Conservation (phyloP, 2,797 vertebrate species). For the Mastacembelus armatus region DNA sequence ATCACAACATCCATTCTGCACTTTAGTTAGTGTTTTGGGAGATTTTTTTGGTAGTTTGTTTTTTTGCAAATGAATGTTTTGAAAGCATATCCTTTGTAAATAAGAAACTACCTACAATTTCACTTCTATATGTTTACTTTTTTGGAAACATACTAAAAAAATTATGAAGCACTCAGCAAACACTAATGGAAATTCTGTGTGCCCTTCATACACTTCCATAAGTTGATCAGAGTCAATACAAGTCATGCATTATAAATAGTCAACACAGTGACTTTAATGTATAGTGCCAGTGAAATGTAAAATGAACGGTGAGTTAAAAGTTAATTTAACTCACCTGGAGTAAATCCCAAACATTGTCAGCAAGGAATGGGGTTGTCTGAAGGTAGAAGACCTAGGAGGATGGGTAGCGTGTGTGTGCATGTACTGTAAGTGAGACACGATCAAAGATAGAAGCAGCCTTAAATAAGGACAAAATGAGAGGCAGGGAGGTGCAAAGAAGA, state of each 20-base stretch:
- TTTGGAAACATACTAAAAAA: no score
- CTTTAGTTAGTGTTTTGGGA: not conserved
- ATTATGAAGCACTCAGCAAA: slow-evolving; percentile 32
- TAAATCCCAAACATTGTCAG: slow-evolving; percentile 72
- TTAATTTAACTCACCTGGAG: no score
- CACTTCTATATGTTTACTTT: slow-evolving; percentile 5
- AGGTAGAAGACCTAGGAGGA: slow-evolving; percentile 56
- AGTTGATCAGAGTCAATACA: slow-evolving; percentile 39
- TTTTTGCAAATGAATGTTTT: not conserved
- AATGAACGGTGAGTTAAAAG: slow-evolving; percentile 10
- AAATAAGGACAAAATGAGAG: slow-evolving; percentile 27
- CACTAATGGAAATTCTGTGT: not conserved
- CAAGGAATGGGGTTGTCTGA: slow-evolving; percentile 51
- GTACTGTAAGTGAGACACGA: not conserved
- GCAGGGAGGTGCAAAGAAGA: slow-evolving; percentile 11
- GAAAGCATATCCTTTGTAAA: not conserved
- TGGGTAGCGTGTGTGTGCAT: slow-evolving; percentile 28
- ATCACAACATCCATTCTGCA: not conserved
- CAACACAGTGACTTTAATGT: slow-evolving; percentile 1
- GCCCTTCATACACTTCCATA: not conserved
- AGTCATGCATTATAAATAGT: slow-evolving; percentile 3
- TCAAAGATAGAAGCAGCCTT: slow-evolving; percentile 24
- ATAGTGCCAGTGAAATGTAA: slow-evolving; percentile 8
- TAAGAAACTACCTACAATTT: not conserved
- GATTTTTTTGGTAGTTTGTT: not conserved